Evolutionary conservation across 1,140 invertebrate species (phyloP).

Genomic region (Drosophila fuyamai): DNA sequence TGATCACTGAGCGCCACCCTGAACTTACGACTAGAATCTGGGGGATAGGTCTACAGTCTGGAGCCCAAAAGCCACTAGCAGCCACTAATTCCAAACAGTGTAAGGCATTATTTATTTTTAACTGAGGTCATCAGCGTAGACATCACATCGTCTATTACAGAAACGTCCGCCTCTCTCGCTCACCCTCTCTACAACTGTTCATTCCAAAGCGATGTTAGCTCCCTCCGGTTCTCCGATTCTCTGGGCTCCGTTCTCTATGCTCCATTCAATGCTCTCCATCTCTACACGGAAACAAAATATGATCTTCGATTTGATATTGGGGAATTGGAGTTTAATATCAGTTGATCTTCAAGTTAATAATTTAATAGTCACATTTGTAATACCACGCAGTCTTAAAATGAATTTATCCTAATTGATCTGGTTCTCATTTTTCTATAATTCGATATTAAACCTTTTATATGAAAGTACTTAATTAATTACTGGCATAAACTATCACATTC

Average conservation of each 20-base stretch:
- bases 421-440: too few relatives aligned
- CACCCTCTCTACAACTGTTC: conserved; percentile 12
- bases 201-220: conserved; percentile 12
- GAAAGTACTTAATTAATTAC: too few relatives aligned
- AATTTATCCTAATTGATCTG: too few relatives aligned
- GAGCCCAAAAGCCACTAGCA: conserved; percentile 66
- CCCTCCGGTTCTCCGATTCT: conserved; percentile 28
- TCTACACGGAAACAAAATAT: conserved; percentile 12
- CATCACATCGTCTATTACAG: conserved; percentile 60
- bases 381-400: too few relatives aligned
- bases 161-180: conserved; percentile 17
- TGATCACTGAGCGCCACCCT: conserved; percentile 72
- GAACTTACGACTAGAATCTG: conserved; percentile 59
- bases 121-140: conserved; percentile 75
- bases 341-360: too few relatives aligned
- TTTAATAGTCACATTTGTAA: too few relatives aligned
- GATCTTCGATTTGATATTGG: neutral
- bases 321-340: neutral
- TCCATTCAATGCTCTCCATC: neutral
- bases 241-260: neutral
- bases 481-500: too few relatives aligned
- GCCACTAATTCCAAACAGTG: conserved; percentile 81
- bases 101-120: conserved; percentile 83
- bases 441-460: too few relatives aligned
- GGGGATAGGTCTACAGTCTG: conserved; percentile 42